Percentiles rank a stretch among this genome's conserved stretches.
phyloP scores from a whole-genome alignment of 2,113 vertebrate genomes.

The Ailurus styani region DNA sequence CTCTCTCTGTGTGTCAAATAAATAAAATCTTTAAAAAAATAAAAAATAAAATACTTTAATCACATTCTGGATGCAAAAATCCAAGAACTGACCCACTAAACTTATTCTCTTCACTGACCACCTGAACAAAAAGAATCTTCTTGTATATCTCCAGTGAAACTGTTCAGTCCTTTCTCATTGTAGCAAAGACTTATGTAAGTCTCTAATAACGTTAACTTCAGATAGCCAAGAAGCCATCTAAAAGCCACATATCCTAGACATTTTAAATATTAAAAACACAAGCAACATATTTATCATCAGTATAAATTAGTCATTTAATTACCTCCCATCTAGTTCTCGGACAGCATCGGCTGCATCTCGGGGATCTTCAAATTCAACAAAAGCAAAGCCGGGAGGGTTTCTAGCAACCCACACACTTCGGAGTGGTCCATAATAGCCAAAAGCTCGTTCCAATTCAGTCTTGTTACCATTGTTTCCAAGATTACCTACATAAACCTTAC shows the following conservation, averaged over 20 bases:
- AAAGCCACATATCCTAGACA: background rate
- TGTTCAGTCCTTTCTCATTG: background rate
- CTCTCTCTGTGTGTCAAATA: too few species aligned
- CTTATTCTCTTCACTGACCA: background rate
- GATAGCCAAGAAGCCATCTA: background rate
- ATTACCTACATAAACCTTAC: slow-evolving; percentile 99
- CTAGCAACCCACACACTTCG: slow-evolving; percentile 98
- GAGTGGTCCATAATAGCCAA: slow-evolving; percentile 97
- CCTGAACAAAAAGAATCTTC: background rate
- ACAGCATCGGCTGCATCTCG: slow-evolving; percentile 97
- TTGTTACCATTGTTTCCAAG: slow-evolving; percentile 98
- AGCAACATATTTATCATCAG: background rate
- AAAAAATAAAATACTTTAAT: background rate
- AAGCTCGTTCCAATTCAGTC: slow-evolving; percentile 94
- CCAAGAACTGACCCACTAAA: background rate
- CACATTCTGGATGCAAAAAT: background rate
- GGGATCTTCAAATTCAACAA: slow-evolving; percentile 98
- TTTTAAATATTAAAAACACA: background rate
- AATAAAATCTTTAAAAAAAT: too few species aligned
- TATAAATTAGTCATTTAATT: slow-evolving; percentile 58
- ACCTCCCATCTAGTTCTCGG: slow-evolving; percentile 98
- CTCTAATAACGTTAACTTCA: background rate
- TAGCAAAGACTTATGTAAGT: background rate
- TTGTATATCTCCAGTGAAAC: background rate
- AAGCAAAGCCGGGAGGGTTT: slow-evolving; percentile 97